phyloP scores from a whole-genome alignment of 2,888 invertebrate genomes.

The Acrocera orbiculus region DNA sequence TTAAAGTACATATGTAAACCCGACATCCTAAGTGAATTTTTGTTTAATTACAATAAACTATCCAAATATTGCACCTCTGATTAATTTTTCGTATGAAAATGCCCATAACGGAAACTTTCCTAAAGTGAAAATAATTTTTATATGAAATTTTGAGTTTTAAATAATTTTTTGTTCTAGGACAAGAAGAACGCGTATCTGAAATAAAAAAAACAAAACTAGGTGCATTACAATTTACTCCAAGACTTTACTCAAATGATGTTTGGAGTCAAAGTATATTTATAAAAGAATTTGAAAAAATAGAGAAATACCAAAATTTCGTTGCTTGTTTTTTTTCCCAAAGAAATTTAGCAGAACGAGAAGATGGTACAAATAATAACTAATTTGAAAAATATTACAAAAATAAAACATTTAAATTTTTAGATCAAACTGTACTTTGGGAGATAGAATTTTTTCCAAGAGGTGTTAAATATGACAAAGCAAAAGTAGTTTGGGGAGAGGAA shows the following conservation, averaged over 20 bases:
- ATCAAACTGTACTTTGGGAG: conserved; percentile 50
- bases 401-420: conserved; percentile 23
- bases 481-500: conserved; percentile 40
- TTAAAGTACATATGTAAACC: no score
- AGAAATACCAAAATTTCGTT: conserved; percentile 28
- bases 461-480: conserved; percentile 66
- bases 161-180: conserved; percentile 36
- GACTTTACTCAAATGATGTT: conserved; percentile 77
- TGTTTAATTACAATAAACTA: no score
- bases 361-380: conserved; percentile 1
- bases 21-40: no score
- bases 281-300: conserved; percentile 52
- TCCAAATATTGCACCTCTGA: no score
- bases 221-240: conserved; percentile 56
- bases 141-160: conserved; percentile 21
- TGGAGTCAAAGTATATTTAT: conserved; percentile 71
- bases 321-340: conserved; percentile 32
- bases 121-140: no score
- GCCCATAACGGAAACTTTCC: no score
- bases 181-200: conserved; percentile 44
- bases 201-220: conserved; percentile 41
- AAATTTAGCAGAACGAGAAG: conserved; percentile 25
- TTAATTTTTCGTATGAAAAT: no score
- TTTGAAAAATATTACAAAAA: neutral
- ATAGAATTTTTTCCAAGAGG: conserved; percentile 85